Conservation (phyloP, 2,113 vertebrate species). For the Platichthys stellatus region DNA sequence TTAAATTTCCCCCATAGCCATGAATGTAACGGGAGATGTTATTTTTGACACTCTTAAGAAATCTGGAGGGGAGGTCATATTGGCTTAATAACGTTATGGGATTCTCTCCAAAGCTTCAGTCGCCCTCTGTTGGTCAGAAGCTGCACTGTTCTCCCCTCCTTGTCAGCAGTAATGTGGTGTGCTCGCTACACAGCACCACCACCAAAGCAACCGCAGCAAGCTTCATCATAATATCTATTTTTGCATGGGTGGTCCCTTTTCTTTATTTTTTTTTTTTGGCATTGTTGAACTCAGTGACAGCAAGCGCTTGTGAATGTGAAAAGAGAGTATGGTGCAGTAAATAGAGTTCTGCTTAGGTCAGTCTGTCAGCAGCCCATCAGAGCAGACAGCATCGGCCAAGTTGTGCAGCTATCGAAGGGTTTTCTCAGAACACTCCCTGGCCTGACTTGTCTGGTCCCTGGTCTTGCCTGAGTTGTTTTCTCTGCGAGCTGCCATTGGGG, state of each 20-base stretch:
- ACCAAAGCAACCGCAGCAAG: constrained; percentile 46
- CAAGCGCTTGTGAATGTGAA: constrained; percentile 41
- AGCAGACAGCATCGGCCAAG: constrained; percentile 48
- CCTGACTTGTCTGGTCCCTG: constrained; percentile 34
- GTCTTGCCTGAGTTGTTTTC: constrained; percentile 20
- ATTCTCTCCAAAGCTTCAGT: constrained; percentile 59
- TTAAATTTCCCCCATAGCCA: constrained; percentile 72
- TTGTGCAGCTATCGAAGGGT: constrained; percentile 47
- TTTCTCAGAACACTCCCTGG: constrained; percentile 53
- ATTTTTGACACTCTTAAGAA: constrained; percentile 77
- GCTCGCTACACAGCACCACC: constrained; percentile 48
- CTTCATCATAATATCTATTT: constrained; percentile 66
- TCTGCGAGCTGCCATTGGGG: constrained; percentile 38
- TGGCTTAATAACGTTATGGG: constrained; percentile 38
- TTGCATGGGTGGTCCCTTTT: constrained; percentile 74
- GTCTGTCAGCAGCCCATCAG: constrained; percentile 68
- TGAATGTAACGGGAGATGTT: constrained; percentile 78
- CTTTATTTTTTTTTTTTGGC: constrained; percentile 53
- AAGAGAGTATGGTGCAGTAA: constrained; percentile 48
- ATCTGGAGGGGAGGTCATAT: constrained; percentile 55
- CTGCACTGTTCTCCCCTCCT: constrained; percentile 1
- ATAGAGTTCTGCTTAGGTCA: constrained; percentile 59
- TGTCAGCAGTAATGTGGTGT: constrained; percentile 52
- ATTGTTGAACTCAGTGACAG: constrained; percentile 72
- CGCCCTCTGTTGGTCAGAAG: constrained; percentile 70